These are phyloP conservation scores for Amazona guildingii DNA, from an alignment of 2,113 vertebrate species.

Conservation along the genomic window DNA sequence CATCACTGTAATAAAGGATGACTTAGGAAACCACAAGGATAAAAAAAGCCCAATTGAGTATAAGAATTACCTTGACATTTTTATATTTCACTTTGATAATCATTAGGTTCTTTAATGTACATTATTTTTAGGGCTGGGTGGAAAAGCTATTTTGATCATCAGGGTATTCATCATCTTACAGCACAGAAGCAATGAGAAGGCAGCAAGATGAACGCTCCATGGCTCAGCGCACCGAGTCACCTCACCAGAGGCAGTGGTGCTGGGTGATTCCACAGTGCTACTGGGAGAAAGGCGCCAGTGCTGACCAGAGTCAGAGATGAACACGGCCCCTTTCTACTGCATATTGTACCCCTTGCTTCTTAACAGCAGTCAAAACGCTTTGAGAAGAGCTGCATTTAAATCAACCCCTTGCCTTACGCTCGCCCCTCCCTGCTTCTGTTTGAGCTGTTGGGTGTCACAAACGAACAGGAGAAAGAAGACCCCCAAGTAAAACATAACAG, in stretches of 20 bases:
- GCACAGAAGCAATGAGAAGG: background rate
- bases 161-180: background rate
- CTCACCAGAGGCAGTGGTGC: background rate
- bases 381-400: background rate
- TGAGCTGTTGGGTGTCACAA: background rate
- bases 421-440: background rate
- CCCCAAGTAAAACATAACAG: background rate
- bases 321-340: rapidly evolving
- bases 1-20: background rate
- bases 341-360: rapidly evolving
- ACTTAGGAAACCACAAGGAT: background rate
- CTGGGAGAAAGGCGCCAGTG: background rate
- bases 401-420: background rate
- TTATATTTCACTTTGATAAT: background rate
- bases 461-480: background rate
- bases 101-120: background rate
- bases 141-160: background rate
- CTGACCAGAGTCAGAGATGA: background rate
- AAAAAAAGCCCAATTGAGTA: background rate
- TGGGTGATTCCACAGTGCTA: background rate
- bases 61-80: background rate
- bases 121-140: background rate
- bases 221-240: background rate
- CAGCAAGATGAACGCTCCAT: background rate
- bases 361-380: background rate